Evolutionary conservation across 2,797 vertebrate genomes (phyloP).

Genomic region (Euthynnus affinis): DNA sequence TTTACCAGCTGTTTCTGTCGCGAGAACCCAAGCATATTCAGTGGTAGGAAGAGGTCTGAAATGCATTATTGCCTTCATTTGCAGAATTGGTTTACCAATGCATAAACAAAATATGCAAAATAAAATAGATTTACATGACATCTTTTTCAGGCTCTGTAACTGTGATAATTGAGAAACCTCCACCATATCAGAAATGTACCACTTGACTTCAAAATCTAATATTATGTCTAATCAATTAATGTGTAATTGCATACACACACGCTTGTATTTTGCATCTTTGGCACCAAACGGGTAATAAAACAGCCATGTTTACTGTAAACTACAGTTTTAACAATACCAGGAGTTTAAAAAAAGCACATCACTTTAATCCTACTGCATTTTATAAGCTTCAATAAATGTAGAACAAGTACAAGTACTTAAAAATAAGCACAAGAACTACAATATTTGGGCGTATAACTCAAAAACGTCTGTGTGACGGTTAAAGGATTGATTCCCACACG

Average conservation of each 20-base stretch:
- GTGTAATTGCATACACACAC: not conserved
- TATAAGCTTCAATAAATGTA: not conserved
- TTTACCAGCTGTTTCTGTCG: conserved; percentile 4
- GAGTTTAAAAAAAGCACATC: not conserved
- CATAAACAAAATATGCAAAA: not conserved
- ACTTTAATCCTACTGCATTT: not conserved
- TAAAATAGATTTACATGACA: not conserved
- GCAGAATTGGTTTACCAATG: not conserved
- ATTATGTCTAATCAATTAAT: too few species aligned
- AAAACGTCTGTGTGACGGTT: conserved; percentile 3
- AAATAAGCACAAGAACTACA: not conserved
- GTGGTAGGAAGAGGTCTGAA: not conserved
- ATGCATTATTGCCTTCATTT: not conserved
- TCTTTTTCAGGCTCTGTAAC: not conserved
- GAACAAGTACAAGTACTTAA: not conserved
- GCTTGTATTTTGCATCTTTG: not conserved
- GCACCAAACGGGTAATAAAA: not conserved
- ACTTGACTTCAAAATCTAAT: too few species aligned
- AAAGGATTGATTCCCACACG: conserved; percentile 42
- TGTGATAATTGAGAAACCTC: not conserved
- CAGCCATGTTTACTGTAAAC: not conserved
- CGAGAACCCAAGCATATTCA: not conserved
- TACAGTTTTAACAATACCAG: not conserved
- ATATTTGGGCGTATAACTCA: not conserved
- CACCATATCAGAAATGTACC: not conserved